phyloP scores from a whole-genome alignment of 1,140 invertebrate genomes.

The Drosophila pseudoobscura region DNA sequence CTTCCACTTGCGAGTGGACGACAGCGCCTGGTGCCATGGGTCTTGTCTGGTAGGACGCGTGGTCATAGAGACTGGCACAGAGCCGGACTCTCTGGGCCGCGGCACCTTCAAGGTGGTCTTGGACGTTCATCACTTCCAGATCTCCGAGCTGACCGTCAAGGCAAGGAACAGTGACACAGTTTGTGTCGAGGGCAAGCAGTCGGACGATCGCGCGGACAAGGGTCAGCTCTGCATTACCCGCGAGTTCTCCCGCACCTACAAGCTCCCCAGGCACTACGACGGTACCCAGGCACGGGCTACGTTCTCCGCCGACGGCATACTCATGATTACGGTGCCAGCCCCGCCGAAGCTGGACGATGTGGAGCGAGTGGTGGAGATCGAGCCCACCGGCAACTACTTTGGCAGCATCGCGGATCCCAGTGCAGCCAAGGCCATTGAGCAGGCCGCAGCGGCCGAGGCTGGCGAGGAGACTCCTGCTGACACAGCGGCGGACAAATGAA shows the following conservation, averaged over 20 bases:
- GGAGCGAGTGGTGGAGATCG: conserved; percentile 75
- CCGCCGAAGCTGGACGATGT: conserved; percentile 78
- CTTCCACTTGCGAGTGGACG: conserved; percentile 69
- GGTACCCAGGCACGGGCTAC: conserved; percentile 73
- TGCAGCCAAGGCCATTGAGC: conserved; percentile 69
- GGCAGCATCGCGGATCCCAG: conserved; percentile 69
- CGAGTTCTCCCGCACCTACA: conserved; percentile 72
- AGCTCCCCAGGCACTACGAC: conserved; percentile 77
- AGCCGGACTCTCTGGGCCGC: conserved; percentile 66
- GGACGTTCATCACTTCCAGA: conserved; percentile 77
- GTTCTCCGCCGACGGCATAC: conserved; percentile 77
- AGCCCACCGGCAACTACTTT: conserved; percentile 74
- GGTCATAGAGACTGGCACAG: conserved; percentile 70
- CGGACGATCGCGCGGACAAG: conserved; percentile 70
- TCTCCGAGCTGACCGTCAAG: conserved; percentile 68
- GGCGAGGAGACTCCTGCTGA: conserved; percentile 59
- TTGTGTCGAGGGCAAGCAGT: conserved; percentile 72
- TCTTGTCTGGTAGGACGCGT: conserved; percentile 73
- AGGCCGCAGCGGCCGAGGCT: conserved; percentile 41
- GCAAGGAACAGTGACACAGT: conserved; percentile 74
- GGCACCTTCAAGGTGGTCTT: conserved; percentile 78
- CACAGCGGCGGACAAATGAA: conserved; percentile 69
- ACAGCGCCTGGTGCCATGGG: conserved; percentile 75
- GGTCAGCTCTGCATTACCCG: conserved; percentile 71
- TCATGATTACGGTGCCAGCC: conserved; percentile 78